phyloP scores from a whole-genome alignment of 1,140 invertebrate species.

The Drosophila orena region DNA sequence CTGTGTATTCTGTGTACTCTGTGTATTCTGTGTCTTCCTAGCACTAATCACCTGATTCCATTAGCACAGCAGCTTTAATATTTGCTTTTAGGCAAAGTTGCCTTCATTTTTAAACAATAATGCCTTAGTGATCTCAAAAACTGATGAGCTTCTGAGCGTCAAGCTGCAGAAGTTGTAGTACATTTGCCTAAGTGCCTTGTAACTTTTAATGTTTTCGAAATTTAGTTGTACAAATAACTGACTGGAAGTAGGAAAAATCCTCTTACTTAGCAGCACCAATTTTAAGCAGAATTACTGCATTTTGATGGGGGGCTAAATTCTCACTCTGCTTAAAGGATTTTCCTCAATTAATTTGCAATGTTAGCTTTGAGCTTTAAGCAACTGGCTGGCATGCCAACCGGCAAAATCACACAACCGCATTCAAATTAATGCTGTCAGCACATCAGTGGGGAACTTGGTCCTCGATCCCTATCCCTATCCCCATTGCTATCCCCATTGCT shows the following conservation, averaged over 20 bases:
- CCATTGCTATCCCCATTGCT: neutral
- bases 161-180: neutral
- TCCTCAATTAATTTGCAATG: constrained; percentile 37
- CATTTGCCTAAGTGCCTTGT: neutral
- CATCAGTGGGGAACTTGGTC: constrained; percentile 21
- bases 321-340: constrained; percentile 10
- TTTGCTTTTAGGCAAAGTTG: constrained; percentile 5
- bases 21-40: constrained; percentile 8
- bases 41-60: constrained; percentile 38
- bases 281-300: too few relatives aligned
- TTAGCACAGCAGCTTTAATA: constrained; percentile 28
- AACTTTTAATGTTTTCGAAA: neutral
- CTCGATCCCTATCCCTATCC: neutral
- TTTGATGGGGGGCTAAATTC: neutral
- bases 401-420: constrained; percentile 47
- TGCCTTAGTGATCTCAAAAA: neutral
- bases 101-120: neutral
- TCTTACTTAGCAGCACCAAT: too few relatives aligned
- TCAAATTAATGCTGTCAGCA: constrained; percentile 49
- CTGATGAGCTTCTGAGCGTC: too few relatives aligned
- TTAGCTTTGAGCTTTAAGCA: constrained; percentile 25
- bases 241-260: neutral
- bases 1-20: neutral
- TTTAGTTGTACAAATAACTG: neutral
- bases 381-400: constrained; percentile 11